phyloP scores from a whole-genome alignment of 2,797 vertebrate genomes.

The Catamblyrhynchus diadema region DNA sequence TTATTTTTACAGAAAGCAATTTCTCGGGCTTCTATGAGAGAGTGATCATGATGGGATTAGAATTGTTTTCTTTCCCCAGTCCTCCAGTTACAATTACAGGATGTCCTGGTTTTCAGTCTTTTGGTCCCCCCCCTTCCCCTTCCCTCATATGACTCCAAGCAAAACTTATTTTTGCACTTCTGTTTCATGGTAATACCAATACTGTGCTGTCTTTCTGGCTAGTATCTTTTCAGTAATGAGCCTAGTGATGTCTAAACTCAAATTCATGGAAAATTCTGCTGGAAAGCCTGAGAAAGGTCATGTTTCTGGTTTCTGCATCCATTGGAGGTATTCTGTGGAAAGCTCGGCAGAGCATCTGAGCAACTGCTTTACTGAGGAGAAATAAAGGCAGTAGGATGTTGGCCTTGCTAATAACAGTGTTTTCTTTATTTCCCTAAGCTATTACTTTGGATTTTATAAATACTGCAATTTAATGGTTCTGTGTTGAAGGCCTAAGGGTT shows the following conservation, averaged over 20 bases:
- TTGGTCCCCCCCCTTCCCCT: background rate
- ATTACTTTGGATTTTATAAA: background rate
- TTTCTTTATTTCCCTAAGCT: background rate
- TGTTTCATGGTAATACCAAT: background rate
- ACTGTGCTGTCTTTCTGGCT: background rate
- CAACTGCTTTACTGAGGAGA: background rate
- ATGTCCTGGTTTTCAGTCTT: background rate
- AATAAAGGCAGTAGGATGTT: background rate
- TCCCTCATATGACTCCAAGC: background rate
- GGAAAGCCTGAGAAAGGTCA: constrained; percentile 15
- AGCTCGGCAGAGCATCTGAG: background rate
- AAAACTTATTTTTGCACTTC: background rate
- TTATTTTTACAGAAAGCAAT: constrained; percentile 72
- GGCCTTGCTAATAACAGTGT: background rate
- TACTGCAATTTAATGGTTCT: background rate
- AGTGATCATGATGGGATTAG: constrained; percentile 37
- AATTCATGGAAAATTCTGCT: constrained; percentile 4
- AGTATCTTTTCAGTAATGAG: constrained; percentile 1
- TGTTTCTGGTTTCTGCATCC: background rate
- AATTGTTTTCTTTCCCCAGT: constrained; percentile 7
- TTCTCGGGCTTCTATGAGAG: constrained; percentile 52
- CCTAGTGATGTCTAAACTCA: background rate
- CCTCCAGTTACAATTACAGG: background rate
- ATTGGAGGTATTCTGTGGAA: background rate
- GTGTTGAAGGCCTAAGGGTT: background rate